Conservation (phyloP, 2,797 vertebrate species). For the Sardinella longiceps region DNA sequence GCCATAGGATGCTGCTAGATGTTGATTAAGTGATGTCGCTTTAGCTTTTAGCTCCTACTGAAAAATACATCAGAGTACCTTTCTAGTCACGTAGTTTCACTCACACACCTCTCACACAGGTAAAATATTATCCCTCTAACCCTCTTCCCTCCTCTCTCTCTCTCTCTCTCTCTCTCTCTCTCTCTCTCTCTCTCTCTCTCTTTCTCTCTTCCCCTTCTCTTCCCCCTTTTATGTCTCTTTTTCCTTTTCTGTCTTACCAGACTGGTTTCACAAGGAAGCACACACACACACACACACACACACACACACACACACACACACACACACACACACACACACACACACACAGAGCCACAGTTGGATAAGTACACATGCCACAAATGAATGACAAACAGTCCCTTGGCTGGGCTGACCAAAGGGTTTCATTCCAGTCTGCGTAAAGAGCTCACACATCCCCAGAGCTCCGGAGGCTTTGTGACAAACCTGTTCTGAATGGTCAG, state of each 20-base stretch:
- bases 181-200: conserved; percentile 6
- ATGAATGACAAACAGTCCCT: neutral
- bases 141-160: neutral
- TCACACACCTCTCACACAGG: neutral
- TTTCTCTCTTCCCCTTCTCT: conserved; percentile 14
- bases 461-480: neutral
- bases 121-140: conserved; percentile 7
- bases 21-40: neutral
- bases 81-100: neutral
- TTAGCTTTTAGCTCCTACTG: neutral
- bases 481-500: neutral
- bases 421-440: conserved; percentile 10
- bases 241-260: conserved; percentile 13
- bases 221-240: neutral
- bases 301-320: conserved; percentile 22
- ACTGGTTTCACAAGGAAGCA: conserved; percentile 45
- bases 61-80: neutral
- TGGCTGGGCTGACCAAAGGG: neutral
- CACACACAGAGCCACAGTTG: neutral
- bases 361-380: neutral
- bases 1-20: neutral
- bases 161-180: conserved; percentile 3
- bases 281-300: neutral
- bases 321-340: neutral
- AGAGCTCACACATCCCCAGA: neutral